Base-by-base conservation (phyloP, 2,888 invertebrate species). In the Alcis repandata region DNA sequence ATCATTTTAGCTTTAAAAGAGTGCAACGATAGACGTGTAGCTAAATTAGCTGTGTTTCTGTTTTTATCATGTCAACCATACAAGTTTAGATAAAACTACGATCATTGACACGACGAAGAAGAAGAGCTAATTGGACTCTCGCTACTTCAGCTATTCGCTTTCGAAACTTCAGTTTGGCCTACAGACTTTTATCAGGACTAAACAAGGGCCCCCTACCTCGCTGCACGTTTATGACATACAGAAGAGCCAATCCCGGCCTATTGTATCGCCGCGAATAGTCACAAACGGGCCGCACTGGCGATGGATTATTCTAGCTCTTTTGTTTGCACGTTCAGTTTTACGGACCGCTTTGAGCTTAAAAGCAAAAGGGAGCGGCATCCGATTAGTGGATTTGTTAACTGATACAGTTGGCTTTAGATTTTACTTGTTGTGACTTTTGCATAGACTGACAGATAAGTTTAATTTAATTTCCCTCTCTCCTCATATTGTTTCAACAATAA, bases 251-350 rank as follows among this genome's bases (percentile, higher is more conserved):
- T 56, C 56, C 45, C 15, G 45, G 45, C n/a, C 45, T 20, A 45
- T 56, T 56, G 56, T 54, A 20, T 43, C 19, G 20, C 32, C 41
- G 22, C 43, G 22, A 43, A 20, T n/a, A 43, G 20, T 41, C 40
- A 40, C 45, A 52, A 45, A 48, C 54, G 20, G 20, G 36, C 27
- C 33, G 43, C 45, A 27, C n/a, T 6, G 19, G 33, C 32, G 22
- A 53, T 60, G 46, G 59, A 59, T 59, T 43, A 59, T 59, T 53
- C 27, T 22, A 52, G 17, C 36, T 3, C 20, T 54, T 40, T 40
- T 59, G 11, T 22, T 40, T 20, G 45, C 32, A 33, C 53, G 38
- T 52, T 22, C 45, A 38, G 52, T 53, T 59, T 49, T 52, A 15
- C n/a, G 32, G 57, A 0, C 33, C 20, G 48, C 32, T 40, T 49